Base-by-base conservation (phyloP, 1,140 invertebrate genomes). In the Ptiloglossa arizonensis region DNA sequence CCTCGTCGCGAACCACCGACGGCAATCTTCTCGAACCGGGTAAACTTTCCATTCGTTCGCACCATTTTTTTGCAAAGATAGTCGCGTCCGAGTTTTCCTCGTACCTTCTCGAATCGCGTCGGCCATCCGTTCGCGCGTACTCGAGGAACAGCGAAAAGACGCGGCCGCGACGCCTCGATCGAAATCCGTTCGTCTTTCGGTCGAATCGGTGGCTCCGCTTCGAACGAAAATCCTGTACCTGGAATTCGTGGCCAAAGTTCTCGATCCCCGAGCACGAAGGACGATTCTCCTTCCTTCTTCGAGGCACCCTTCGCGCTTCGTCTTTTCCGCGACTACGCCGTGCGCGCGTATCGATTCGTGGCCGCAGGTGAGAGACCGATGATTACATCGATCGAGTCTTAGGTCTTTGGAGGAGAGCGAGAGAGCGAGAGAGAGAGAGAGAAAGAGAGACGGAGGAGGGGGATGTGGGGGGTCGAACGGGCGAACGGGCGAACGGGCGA, bases 361-460 rank as follows among this genome's bases (percentile, higher is more conserved):
- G 80, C 84, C 84, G 83, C 87, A 89, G 89, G 89, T 89, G 88
- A 88, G 87, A 91, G 86, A 91, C 89, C 88, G 87, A 88, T 91
- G 89, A 91, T 92, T 92, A 92, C 86, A 89, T 89, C 89, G 89
- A 84, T 89, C 83, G 85, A 86, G 74, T 79, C 82, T 86, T 79
- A 79, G 79, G 70, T 77, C 68, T 64, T 63, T 60, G 17, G 48
- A 69, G 75, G 72, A 69, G 73, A 64, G 72, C 66, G 77, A 59
- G 57, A 50, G 79, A 9, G 11, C 35, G 66, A 27, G 17, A 27
- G 44, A 57, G 77, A 66, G 73, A 71, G 74, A 74, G 24, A 60
- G 62, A 66, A 27, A 71, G 66, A 76, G 62, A 64, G 57, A 69
- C 54, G 44, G 63, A 56, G 52, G 68, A 52, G 22, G 46, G 27